Evolutionary conservation across 2,113 vertebrate species (phyloP), one percentile per base, ranked within the genome.

Genomic region (Eleginops maclovinus): DNA sequence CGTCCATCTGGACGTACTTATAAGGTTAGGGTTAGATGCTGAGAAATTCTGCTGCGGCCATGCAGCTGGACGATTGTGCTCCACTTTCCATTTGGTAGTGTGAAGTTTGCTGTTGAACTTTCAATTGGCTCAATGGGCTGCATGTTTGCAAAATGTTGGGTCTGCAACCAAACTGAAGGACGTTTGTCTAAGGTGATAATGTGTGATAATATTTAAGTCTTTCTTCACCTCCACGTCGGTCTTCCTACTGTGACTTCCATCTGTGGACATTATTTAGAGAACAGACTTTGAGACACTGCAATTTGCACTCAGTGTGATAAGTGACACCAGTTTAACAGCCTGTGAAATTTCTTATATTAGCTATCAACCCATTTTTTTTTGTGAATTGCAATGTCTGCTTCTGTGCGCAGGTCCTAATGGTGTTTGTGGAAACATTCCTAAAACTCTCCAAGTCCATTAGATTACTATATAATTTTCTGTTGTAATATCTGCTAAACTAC

Each of bases 311-410:
- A 28, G 68, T 58, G n/a, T 31, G 65, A 62, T 54, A 36, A 61
- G 19, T 78, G 59, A 74, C 70, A 67, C 47, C 77, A 43, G 44
- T 47, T 63, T 68, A 58, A 51, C 22, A 68, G 28, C 14, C 9
- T 68, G 26, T 56, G 4, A 55, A 55, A 44, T 19, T 8, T 11
- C 54, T 59, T 53, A 7, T 40, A 13, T 36, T 53, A 9, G 46
- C 21, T 16, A 28, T 61, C 16, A 56, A n/a, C 9, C 13, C 2
- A n/a, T 31, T 51, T 43, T 26, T 19, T n/a, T n/a, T 24, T 0
- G 24, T 68, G 36, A 43, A 54, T 53, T 21, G 0, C 2, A 4
- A 6, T 17, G 31, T 40, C 16, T 13, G 9, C 16, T 28, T 56
- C 10, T 26, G 21, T 26, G 51, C 1, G 10, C 28, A n/a, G 59